Evolutionary conservation across 2,888 invertebrate species (phyloP).

Genomic region (Caenorhabditis japonica): DNA sequence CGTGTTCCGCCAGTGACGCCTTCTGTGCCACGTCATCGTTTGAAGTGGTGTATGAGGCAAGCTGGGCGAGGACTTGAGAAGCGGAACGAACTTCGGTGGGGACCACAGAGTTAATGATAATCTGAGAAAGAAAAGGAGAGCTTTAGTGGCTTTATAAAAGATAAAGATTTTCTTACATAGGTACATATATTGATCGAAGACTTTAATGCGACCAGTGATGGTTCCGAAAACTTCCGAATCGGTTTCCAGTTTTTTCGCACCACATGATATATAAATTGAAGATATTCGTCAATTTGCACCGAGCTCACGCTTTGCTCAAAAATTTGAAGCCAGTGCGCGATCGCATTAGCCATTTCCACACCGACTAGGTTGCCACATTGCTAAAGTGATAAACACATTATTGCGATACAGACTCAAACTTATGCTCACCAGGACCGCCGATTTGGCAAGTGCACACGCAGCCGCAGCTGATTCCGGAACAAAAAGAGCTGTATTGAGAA

Average conservation of each 20-base stretch:
- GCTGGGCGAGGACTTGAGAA: constrained; percentile 54
- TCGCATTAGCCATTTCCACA: constrained; percentile 34
- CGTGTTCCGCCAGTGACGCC: constrained; percentile 46
- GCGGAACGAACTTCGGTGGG: constrained; percentile 53
- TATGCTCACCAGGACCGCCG: constrained; percentile 56
- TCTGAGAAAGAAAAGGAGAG: too few relatives aligned
- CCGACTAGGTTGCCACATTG: constrained; percentile 29
- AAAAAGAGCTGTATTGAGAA: constrained; percentile 51
- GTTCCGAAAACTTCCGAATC: constrained; percentile 27
- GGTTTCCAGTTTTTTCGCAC: constrained; percentile 59
- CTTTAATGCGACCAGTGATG: constrained; percentile 20
- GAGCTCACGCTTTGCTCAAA: constrained; percentile 32
- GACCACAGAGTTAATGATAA: constrained; percentile 43
- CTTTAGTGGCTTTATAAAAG: too few relatives aligned
- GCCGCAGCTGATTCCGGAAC: constrained; percentile 25
- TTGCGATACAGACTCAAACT: too few relatives aligned
- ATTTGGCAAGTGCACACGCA: constrained; percentile 58
- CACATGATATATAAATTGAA: constrained; percentile 51
- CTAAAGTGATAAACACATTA: constrained; percentile 23
- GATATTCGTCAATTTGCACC: constrained; percentile 51
- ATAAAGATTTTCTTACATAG: constrained; percentile 22
- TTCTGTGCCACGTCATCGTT: constrained; percentile 45
- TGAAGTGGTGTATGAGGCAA: constrained; percentile 38
- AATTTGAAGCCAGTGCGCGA: constrained; percentile 38
- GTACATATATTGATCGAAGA: constrained; percentile 42